These are phyloP conservation scores for Aratinga solstitialis DNA, from an alignment of 2,797 vertebrate genomes.

Conservation along the genomic window DNA sequence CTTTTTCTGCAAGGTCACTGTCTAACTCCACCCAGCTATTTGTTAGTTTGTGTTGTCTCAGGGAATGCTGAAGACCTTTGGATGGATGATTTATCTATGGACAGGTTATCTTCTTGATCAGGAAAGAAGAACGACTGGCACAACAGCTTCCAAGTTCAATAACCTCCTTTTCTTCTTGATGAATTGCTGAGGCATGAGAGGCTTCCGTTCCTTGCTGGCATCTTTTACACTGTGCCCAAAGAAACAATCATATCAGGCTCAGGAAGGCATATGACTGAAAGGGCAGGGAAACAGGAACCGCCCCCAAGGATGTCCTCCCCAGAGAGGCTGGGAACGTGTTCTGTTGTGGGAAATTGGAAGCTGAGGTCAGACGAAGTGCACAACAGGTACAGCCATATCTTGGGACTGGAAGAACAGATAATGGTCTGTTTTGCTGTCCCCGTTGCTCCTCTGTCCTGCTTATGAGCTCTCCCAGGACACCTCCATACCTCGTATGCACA, in stretches of 20 bases:
- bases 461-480: background rate
- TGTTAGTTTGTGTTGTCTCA: constrained; percentile 8
- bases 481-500: background rate
- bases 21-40: background rate
- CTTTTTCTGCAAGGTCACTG: background rate
- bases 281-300: constrained; percentile 81
- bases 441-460: background rate
- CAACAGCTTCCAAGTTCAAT: constrained; percentile 66
- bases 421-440: background rate
- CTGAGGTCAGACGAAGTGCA: constrained; percentile 36
- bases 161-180: constrained; percentile 71
- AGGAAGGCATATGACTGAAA: constrained; percentile 77
- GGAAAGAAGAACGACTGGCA: constrained; percentile 50
- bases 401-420: background rate
- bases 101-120: constrained; percentile 32
- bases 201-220: constrained; percentile 79
- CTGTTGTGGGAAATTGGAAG: constrained; percentile 67
- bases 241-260: constrained; percentile 83
- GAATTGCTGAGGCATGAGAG: constrained; percentile 76
- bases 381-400: constrained; percentile 12
- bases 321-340: constrained; percentile 64
- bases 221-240: constrained; percentile 72
- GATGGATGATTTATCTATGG: constrained; percentile 13
- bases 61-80: constrained; percentile 5
- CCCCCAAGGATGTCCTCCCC: constrained; percentile 75